These are phyloP conservation scores for Lasioglossum pauxillum DNA, from an alignment of 2,888 invertebrate species.

Conservation along the genomic window DNA sequence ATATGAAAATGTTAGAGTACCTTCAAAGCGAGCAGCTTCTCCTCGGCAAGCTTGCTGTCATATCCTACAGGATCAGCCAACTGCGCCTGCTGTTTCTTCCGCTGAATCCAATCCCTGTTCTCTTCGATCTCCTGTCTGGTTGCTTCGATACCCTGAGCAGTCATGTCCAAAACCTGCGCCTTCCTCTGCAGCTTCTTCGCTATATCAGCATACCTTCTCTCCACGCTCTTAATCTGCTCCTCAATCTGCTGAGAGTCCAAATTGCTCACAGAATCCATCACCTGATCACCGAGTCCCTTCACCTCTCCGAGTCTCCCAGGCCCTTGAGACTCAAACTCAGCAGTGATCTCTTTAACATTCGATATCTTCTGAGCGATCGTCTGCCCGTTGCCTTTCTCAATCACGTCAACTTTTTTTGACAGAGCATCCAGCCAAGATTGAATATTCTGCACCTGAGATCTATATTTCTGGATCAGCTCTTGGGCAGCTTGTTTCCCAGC, in stretches of 20 bases:
- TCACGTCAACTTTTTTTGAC: constrained; percentile 91
- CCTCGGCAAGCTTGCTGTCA: constrained; percentile 91
- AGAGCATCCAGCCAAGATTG: constrained; percentile 93
- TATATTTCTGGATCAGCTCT: constrained; percentile 91
- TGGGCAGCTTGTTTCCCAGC: constrained; percentile 91
- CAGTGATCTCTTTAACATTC: constrained; percentile 89
- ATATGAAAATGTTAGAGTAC: constrained; percentile 60
- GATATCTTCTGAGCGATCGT: constrained; percentile 92
- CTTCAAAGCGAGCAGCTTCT: constrained; percentile 89
- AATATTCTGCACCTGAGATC: constrained; percentile 90
- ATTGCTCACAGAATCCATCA: constrained; percentile 93
- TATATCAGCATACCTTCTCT: constrained; percentile 93
- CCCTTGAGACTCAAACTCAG: constrained; percentile 91
- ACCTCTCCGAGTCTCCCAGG: constrained; percentile 89
- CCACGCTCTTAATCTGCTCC: constrained; percentile 94
- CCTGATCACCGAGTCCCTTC: constrained; percentile 89
- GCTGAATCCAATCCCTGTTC: constrained; percentile 92
- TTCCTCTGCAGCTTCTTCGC: constrained; percentile 94
- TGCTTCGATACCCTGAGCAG: constrained; percentile 93
- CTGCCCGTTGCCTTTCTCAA: constrained; percentile 93
- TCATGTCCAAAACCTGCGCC: constrained; percentile 92
- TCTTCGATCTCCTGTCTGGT: constrained; percentile 92
- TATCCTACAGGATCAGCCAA: constrained; percentile 90
- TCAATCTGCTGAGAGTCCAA: constrained; percentile 96
- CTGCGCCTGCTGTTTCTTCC: constrained; percentile 89